Evolutionary conservation across 1,140 invertebrate species (phyloP).

Genomic region (Carposina sasakii): DNA sequence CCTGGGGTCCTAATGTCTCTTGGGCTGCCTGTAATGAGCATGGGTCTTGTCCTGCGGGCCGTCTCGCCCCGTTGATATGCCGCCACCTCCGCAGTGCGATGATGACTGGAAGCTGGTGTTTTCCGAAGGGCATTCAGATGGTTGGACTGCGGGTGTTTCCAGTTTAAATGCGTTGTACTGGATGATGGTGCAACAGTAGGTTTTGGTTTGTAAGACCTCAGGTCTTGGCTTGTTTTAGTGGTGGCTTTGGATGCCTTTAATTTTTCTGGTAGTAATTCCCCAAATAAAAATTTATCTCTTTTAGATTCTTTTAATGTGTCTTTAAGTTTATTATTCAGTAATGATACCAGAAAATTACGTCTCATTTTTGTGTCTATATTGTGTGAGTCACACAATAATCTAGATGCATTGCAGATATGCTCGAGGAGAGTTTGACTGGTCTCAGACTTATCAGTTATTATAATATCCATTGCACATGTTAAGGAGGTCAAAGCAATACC

Average conservation of each 20-base stretch:
- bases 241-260: background rate
- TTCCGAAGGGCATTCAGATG: background rate
- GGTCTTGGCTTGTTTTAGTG: background rate
- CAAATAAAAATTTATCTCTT: background rate
- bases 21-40: background rate
- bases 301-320: background rate
- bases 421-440: background rate
- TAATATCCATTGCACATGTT: background rate
- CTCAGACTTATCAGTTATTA: background rate
- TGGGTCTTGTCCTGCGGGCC: background rate
- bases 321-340: background rate
- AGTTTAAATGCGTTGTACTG: background rate
- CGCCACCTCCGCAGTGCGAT: background rate
- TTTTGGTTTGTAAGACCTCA: background rate
- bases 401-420: background rate
- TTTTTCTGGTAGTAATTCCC: background rate
- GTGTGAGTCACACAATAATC: background rate
- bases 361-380: too few species aligned
- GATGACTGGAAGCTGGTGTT: background rate
- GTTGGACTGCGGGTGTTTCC: conserved; percentile 1
- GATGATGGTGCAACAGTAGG: background rate
- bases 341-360: background rate
- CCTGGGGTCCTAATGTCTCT: background rate
- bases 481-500: background rate
- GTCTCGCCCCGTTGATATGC: background rate